Evolutionary conservation across 2,113 vertebrate species (phyloP), one percentile per base, ranked within the genome.

Genomic region (Toxotes jaculatrix): DNA sequence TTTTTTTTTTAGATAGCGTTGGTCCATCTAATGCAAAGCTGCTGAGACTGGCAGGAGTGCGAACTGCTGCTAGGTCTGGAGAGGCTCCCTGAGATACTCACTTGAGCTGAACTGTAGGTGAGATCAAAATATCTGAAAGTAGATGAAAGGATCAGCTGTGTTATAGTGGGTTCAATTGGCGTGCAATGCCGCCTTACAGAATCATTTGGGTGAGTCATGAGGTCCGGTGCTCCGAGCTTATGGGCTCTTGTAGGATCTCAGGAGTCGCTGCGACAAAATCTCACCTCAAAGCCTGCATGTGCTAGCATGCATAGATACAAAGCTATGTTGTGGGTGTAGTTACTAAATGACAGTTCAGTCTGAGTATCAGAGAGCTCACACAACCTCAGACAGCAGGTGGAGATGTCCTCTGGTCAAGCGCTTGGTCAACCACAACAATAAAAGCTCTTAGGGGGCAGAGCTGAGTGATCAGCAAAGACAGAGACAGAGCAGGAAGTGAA

Each of bases 81-180:
- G 74, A 49, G 62, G 21, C 79, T 60, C 47, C 65, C 77, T 16
- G 63, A 76, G 56, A 70, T 23, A 61, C 74, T 74, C 64, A 63
- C 43, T 85, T 0, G 7, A 83, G 80, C 75, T 59, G 75, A 85
- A 87, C 83, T 87, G 74, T 56, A 79, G 70, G 85, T 84, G 76
- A 89, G 81, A 84, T 89, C 72, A 80, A 77, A 88, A 81, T 36
- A 87, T 79, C 77, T 82, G 34, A 67, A 63, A 73, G 72, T 43
- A 78, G 83, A 91, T 91, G 85, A 91, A 87, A 88, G 79, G 79
- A 81, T 91, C 81, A 77, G 78, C 36, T 7, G 47, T 60, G 63
- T 65, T 66, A 62, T 38, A 51, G 71, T 43, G 60, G 56, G 42
- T 68, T 57, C 32, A 60, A 64, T 56, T 51, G 32, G 42, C 7